phyloP scores from a whole-genome alignment of 2,797 vertebrate genomes.

The Podarcis lilfordi region DNA sequence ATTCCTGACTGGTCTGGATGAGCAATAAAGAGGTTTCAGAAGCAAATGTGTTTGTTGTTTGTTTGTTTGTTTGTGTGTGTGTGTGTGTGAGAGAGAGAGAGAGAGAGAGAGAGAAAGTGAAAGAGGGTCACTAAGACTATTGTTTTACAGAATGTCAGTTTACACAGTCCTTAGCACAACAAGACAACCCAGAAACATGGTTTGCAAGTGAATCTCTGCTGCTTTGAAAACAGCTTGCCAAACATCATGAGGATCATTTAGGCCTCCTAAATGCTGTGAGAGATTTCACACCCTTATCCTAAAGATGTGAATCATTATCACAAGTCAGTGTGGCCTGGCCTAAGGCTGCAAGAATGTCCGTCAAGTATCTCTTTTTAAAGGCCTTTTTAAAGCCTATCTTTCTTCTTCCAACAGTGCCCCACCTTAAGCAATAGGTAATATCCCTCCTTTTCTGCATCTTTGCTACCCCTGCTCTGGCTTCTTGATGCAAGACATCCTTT shows the following conservation, averaged over 20 bases:
- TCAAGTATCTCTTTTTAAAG: background rate
- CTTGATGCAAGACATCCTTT: background rate
- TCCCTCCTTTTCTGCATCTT: background rate
- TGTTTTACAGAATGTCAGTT: constrained; percentile 10
- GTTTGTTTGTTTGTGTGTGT: background rate
- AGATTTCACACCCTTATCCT: background rate
- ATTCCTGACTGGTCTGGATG: background rate
- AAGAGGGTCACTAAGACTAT: background rate
- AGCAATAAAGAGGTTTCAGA: constrained; percentile 19
- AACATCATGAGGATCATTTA: constrained; percentile 4
- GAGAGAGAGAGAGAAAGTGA: too few relatives aligned
- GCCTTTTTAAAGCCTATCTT: background rate
- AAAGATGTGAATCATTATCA: background rate
- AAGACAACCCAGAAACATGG: background rate
- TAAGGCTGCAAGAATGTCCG: background rate
- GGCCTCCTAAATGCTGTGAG: background rate
- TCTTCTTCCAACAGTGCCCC: background rate
- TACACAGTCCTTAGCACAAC: constrained; percentile 15
- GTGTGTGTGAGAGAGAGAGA: too few relatives aligned
- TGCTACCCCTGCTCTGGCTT: background rate
- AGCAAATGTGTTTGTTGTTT: background rate
- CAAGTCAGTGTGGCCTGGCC: background rate
- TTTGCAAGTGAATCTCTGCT: constrained; percentile 1
- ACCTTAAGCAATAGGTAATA: background rate
- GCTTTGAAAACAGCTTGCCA: constrained; percentile 13